phyloP scores from a whole-genome alignment of 1,140 invertebrate genomes.

The Saccostrea glomerata region DNA sequence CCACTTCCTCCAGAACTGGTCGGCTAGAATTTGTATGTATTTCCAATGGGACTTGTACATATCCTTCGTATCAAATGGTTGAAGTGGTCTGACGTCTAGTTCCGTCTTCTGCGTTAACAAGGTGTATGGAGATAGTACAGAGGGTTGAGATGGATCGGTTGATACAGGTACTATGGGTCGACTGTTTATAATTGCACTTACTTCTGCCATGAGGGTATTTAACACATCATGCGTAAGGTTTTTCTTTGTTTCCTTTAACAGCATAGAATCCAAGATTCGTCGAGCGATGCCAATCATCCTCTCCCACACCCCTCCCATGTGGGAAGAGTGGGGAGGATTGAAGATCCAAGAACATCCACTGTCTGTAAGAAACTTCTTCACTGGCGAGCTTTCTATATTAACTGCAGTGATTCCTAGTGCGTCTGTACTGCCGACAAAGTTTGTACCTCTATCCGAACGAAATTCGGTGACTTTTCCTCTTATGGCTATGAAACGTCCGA shows the following conservation, averaged over 20 bases:
- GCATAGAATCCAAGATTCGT: conserved; percentile 29
- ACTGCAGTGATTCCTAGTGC: background rate
- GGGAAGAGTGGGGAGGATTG: background rate
- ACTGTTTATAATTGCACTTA: too few relatives aligned
- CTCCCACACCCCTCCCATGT: too few relatives aligned
- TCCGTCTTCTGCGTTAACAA: conserved; percentile 25
- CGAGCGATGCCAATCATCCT: too few relatives aligned
- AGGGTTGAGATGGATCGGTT: too few relatives aligned
- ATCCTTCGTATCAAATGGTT: conserved; percentile 12
- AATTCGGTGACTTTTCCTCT: background rate
- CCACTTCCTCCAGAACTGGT: conserved; percentile 32
- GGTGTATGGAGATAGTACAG: conserved; percentile 2
- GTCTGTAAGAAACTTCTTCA: background rate
- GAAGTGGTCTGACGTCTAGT: background rate
- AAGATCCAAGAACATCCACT: conserved; percentile 20
- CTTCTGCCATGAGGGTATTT: too few relatives aligned
- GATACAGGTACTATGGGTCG: too few relatives aligned
- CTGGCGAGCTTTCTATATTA: background rate
- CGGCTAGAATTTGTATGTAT: conserved; percentile 14
- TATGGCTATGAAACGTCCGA: background rate
- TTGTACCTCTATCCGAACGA: too few relatives aligned
- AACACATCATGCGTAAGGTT: too few relatives aligned
- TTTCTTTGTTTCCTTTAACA: conserved; percentile 8
- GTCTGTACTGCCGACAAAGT: too few relatives aligned
- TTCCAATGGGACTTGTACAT: conserved; percentile 38